Evolutionary conservation across 2,888 invertebrate genomes (phyloP).

Genomic region (Pilophorus perplexus): DNA sequence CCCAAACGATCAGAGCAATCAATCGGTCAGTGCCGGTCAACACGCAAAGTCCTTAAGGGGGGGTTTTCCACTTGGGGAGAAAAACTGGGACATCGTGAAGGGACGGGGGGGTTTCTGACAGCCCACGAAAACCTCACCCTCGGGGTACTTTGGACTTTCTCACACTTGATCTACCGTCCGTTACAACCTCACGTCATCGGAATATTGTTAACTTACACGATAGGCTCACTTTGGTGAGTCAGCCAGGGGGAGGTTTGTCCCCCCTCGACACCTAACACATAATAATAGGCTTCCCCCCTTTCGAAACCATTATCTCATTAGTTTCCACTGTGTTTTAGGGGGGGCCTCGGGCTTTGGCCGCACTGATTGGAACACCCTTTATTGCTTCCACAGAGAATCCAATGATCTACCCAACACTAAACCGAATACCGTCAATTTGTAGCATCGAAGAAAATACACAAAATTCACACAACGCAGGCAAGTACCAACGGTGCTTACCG

Average conservation of each 20-base stretch:
- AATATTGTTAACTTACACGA: conserved; percentile 28
- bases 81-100: no score
- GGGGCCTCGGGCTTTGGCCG: conserved; percentile 1
- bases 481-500: no score
- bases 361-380: conserved; percentile 32
- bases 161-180: conserved; percentile 24
- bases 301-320: conserved; percentile 36
- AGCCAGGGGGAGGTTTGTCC: conserved; percentile 16
- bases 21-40: conserved; percentile 1
- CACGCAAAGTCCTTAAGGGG: conserved; percentile 16
- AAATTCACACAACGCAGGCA: no score
- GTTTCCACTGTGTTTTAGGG: conserved; percentile 34
- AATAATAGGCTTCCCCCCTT: conserved; percentile 22
- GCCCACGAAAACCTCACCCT: no score
- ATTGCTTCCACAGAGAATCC: neutral
- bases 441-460: no score
- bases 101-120: no score
- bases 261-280: conserved; percentile 33
- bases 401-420: no score
- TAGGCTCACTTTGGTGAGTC: conserved; percentile 30
- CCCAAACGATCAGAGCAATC: neutral
- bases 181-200: conserved; percentile 19
- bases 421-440: no score
- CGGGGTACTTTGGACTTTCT: no score
- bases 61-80: no score